A percentile compares a stretch with the other conserved stretches of the same genome.
phyloP scores from a whole-genome alignment of 2,113 vertebrate species.

The Scatophagus argus region DNA sequence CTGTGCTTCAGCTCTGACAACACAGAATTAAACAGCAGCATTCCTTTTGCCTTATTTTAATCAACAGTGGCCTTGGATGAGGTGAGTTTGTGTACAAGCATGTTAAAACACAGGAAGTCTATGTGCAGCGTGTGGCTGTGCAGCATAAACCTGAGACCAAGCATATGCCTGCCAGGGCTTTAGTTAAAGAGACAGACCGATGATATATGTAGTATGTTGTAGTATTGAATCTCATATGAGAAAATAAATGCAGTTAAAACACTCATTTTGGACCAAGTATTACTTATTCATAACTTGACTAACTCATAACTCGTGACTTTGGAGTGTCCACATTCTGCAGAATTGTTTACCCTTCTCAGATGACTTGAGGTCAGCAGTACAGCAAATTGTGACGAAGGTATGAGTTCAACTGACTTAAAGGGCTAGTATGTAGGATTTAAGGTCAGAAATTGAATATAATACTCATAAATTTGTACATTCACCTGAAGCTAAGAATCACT shows the following conservation, averaged over 20 bases:
- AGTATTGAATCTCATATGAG: background rate
- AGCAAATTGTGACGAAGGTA: background rate
- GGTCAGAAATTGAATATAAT: too few species aligned
- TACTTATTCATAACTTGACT: background rate
- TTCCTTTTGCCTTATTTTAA: slow-evolving; percentile 61
- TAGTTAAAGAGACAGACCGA: slow-evolving; percentile 5
- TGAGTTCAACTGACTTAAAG: background rate
- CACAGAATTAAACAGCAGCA: slow-evolving; percentile 61
- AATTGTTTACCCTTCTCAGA: background rate
- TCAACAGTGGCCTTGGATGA: slow-evolving; percentile 62
- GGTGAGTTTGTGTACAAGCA: slow-evolving; percentile 56
- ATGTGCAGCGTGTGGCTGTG: slow-evolving; percentile 19
- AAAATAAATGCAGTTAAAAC: slow-evolving; percentile 3
- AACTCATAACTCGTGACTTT: too few species aligned
- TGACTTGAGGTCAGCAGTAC: background rate
- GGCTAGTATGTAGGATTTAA: too few species aligned
- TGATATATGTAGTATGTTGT: background rate
- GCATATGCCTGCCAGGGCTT: background rate
- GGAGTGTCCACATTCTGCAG: background rate
- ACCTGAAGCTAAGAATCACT: too few species aligned
- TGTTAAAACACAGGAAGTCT: slow-evolving; percentile 52
- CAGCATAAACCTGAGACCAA: slow-evolving; percentile 39
- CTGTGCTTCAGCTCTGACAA: slow-evolving; percentile 20
- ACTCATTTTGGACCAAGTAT: slow-evolving; percentile 20
- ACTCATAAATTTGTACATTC: too few species aligned